Conservation (phyloP, 2,113 vertebrate genomes). For the Alexandromys fortis region DNA sequence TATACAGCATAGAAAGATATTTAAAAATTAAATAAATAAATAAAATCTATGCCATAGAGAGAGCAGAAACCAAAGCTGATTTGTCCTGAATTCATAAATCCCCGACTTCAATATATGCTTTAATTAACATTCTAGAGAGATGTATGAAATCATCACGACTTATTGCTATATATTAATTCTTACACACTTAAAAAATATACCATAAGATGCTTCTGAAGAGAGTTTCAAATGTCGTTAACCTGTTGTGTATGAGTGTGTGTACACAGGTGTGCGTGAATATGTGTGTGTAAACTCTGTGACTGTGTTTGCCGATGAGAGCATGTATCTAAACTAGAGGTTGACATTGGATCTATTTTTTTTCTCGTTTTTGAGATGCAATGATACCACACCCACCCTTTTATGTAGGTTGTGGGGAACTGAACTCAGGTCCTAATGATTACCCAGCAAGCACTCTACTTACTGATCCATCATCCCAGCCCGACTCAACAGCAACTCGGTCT, state of each 20-base stretch:
- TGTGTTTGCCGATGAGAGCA: neutral
- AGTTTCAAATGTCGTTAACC: neutral
- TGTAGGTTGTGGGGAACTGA: too few species aligned
- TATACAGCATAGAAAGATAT: neutral
- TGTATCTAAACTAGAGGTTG: neutral
- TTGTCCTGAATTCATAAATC: slow-evolving; percentile 24
- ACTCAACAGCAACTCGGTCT: neutral
- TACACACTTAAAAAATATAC: slow-evolving; percentile 13
- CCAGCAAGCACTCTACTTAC: neutral
- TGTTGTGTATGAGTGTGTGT: neutral
- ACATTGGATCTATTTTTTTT: neutral
- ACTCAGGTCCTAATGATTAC: too few species aligned
- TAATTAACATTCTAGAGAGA: slow-evolving; percentile 37
- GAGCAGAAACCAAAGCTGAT: slow-evolving; percentile 25
- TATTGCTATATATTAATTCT: slow-evolving; percentile 47
- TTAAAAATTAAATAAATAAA: neutral
- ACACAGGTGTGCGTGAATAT: neutral
- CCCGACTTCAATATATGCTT: neutral
- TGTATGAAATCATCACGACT: neutral
- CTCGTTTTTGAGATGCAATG: too few species aligned
- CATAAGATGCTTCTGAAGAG: neutral
- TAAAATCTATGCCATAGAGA: slow-evolving; percentile 36
- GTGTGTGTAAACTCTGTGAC: neutral
- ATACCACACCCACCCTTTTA: neutral
- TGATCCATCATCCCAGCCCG: too few species aligned